Percentiles rank a stretch among this genome's conserved stretches.
phyloP scores from a whole-genome alignment of 2,888 invertebrate genomes.

The Conchocele bisecta region DNA sequence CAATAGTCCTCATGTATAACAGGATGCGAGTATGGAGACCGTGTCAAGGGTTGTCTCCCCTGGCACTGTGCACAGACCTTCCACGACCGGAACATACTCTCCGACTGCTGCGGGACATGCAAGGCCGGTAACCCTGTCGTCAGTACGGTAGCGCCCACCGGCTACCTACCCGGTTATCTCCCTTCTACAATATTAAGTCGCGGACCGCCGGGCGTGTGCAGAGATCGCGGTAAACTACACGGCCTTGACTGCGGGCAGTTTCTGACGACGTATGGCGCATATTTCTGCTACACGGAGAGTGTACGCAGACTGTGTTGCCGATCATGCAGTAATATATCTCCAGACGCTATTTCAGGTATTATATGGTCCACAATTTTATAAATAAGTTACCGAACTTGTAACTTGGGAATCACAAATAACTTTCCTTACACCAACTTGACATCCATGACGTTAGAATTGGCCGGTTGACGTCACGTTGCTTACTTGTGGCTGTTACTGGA shows the following conservation, averaged over 20 bases:
- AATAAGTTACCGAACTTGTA: no score
- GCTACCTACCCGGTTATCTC: constrained; percentile 16
- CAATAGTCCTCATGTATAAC: no score
- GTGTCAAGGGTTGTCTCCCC: constrained; percentile 59
- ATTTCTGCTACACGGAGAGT: constrained; percentile 42
- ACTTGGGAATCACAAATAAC: no score
- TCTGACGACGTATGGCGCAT: constrained; percentile 32
- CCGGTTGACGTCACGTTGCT: no score
- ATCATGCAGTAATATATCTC: constrained; percentile 19
- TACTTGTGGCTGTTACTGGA: no score
- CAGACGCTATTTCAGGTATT: no score
- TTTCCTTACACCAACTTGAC: no score
- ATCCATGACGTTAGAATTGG: no score
- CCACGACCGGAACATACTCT: constrained; percentile 43
- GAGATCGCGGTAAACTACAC: constrained; percentile 28
- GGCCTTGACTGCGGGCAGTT: constrained; percentile 39
- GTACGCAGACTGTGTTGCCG: constrained; percentile 37
- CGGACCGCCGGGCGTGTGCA: constrained; percentile 3
- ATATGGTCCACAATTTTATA: no score
- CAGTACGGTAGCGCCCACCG: constrained; percentile 31
- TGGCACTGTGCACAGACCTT: constrained; percentile 55
- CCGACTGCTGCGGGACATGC: constrained; percentile 65
- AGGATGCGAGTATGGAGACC: constrained; percentile 74
- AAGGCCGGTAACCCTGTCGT: constrained; percentile 33
- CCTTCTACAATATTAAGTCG: background rate